A percentile compares a stretch with the other conserved stretches of the same genome.
phyloP scores from a whole-genome alignment of 1,140 invertebrate genomes.

The Cylas formicarius region DNA sequence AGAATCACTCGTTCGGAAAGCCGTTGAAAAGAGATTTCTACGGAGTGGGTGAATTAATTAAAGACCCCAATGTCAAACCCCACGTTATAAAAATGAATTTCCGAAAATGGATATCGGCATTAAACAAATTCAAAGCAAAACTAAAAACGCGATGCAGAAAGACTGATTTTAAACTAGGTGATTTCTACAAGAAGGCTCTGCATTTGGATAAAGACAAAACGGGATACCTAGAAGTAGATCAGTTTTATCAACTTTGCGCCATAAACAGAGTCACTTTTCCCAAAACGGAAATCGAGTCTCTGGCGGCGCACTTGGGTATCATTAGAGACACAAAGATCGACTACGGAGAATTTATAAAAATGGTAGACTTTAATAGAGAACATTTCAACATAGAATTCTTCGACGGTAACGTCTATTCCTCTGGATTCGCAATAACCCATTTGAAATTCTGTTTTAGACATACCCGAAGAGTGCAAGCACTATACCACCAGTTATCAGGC shows the following conservation, averaged over 20 bases:
- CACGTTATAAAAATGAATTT: constrained; percentile 30
- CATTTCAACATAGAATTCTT: constrained; percentile 3
- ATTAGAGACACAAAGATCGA: constrained; percentile 29
- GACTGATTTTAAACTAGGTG: constrained; percentile 37
- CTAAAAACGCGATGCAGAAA: constrained; percentile 38
- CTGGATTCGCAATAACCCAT: not conserved
- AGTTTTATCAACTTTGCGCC: constrained; percentile 26
- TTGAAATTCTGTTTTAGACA: constrained; percentile 17
- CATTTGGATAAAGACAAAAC: constrained; percentile 40
- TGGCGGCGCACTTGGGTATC: constrained; percentile 21
- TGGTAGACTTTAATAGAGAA: constrained; percentile 27
- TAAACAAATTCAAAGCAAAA: constrained; percentile 43
- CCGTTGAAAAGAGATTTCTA: constrained; percentile 38
- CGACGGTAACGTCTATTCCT: constrained; percentile 3
- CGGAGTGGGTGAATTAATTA: constrained; percentile 43
- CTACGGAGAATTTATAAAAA: constrained; percentile 31
- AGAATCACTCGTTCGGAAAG: constrained; percentile 44
- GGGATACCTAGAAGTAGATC: constrained; percentile 22
- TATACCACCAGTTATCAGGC: constrained; percentile 28
- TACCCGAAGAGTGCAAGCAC: constrained; percentile 24
- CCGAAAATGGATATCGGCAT: constrained; percentile 38
- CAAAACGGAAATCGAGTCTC: constrained; percentile 19
- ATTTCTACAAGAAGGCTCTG: constrained; percentile 42
- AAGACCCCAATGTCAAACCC: constrained; percentile 35
- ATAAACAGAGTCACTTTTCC: constrained; percentile 22